Conservation (phyloP, 2,888 invertebrate species). For the Ophion ellenae region DNA sequence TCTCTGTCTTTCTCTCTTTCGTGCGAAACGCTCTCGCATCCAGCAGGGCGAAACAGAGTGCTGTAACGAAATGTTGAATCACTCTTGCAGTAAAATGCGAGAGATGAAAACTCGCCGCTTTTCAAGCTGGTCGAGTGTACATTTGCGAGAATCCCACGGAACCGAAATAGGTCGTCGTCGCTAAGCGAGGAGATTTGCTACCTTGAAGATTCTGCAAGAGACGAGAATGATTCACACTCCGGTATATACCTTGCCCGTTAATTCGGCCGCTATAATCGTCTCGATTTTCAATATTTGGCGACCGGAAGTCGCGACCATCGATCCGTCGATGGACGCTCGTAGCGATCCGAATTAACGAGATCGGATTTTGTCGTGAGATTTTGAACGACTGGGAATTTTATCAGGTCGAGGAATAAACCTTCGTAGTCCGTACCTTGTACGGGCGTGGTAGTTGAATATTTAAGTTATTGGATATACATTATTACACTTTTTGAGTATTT, state of each 20-base stretch:
- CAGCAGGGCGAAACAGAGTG: constrained; percentile 30
- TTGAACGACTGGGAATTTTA: too few relatives aligned
- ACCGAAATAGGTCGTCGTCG: constrained; percentile 68
- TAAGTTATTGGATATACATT: too few relatives aligned
- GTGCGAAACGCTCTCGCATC: background rate
- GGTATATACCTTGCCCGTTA: constrained; percentile 54
- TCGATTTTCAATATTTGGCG: constrained; percentile 20
- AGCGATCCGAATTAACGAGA: background rate
- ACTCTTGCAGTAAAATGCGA: constrained; percentile 44
- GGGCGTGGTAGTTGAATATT: too few relatives aligned
- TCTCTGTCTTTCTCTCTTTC: background rate
- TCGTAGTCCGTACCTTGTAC: too few relatives aligned
- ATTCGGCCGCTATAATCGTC: constrained; percentile 46
- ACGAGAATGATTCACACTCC: constrained; percentile 61
- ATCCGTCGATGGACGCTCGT: background rate
- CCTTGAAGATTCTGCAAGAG: constrained; percentile 56
- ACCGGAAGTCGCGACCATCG: constrained; percentile 10
- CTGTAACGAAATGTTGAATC: constrained; percentile 62
- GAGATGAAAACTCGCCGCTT: constrained; percentile 49
- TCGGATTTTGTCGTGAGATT: background rate
- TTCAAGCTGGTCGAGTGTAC: constrained; percentile 12
- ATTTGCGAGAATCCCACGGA: constrained; percentile 59
- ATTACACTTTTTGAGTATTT: too few relatives aligned
- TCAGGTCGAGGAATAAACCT: too few relatives aligned
- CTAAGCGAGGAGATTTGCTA: constrained; percentile 62